Conservation (phyloP, 2,888 invertebrate species). For the Choristoneura rosaceana region DNA sequence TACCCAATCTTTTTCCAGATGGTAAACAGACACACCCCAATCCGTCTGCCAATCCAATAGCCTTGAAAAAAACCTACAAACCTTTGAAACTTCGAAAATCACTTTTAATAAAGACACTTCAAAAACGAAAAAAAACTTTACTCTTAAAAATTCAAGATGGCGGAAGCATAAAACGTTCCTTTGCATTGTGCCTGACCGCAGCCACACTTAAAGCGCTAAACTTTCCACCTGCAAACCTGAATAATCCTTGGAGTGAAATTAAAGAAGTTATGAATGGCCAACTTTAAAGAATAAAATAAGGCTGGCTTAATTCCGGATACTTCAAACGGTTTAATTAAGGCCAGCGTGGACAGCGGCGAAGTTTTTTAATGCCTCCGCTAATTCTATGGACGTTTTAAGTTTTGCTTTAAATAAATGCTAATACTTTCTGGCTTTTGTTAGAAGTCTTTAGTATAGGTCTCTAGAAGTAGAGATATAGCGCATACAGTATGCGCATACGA, state of each 20-base stretch:
- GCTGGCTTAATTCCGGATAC: constrained; percentile 32
- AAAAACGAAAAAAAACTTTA: neutral
- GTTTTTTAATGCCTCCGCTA: constrained; percentile 12
- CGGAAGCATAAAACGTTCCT: neutral
- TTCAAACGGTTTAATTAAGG: constrained; percentile 45
- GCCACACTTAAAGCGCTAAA: constrained; percentile 34
- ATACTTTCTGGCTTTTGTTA: constrained; percentile 6
- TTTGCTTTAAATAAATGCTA: constrained; percentile 24
- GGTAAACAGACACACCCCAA: no score
- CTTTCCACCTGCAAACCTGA: constrained; percentile 38
- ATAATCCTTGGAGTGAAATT: constrained; percentile 44
- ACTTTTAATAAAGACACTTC: no score
- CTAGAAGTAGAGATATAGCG: no score
- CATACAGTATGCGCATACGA: no score
- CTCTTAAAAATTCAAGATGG: neutral
- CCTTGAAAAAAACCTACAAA: no score
- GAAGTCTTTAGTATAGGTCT: neutral
- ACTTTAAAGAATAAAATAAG: constrained; percentile 40
- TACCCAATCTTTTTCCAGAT: no score
- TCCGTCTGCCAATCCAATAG: no score
- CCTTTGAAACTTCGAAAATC: no score
- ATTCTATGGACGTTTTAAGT: constrained; percentile 8
- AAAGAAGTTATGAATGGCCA: constrained; percentile 46
- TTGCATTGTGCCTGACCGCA: constrained; percentile 2
- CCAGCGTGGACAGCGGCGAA: constrained; percentile 37